Evolutionary conservation across 2,888 invertebrate genomes (phyloP).

Genomic region (Glaucopsyche alexis): DNA sequence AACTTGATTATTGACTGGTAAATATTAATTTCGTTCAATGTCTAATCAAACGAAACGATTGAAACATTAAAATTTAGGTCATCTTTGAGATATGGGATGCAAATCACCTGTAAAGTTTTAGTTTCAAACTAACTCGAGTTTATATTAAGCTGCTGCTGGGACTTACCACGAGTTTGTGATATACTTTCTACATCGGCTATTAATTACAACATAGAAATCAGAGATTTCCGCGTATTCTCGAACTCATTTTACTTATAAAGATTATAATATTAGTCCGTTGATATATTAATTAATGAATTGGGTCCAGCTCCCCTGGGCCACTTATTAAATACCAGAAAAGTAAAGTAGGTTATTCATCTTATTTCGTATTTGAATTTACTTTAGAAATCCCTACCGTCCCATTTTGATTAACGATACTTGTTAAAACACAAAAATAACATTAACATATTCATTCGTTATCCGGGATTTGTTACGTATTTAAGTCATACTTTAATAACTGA

Average conservation of each 20-base stretch:
- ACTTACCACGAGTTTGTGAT: too few relatives aligned
- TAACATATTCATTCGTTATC: background rate
- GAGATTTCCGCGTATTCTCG: background rate
- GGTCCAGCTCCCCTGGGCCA: background rate
- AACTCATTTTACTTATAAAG: background rate
- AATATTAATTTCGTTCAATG: too few relatives aligned
- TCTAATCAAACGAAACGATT: too few relatives aligned
- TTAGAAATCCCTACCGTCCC: background rate
- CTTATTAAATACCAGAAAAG: background rate
- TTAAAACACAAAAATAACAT: background rate
- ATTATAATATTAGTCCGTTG: background rate
- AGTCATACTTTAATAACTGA: too few relatives aligned
- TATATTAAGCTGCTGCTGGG: too few relatives aligned
- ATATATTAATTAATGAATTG: constrained; percentile 11
- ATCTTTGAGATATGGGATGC: too few relatives aligned
- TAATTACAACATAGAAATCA: background rate
- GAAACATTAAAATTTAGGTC: too few relatives aligned
- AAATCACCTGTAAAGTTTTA: too few relatives aligned
- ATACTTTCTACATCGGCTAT: too few relatives aligned
- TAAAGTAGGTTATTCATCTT: background rate
- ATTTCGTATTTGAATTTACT: background rate
- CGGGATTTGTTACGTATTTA: too few relatives aligned
- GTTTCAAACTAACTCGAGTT: too few relatives aligned
- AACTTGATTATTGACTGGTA: too few relatives aligned
- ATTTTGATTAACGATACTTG: background rate